A percentile compares a stretch with the other conserved stretches of the same genome.
phyloP scores from a whole-genome alignment of 2,888 invertebrate genomes.

The Drosophila birchii region DNA sequence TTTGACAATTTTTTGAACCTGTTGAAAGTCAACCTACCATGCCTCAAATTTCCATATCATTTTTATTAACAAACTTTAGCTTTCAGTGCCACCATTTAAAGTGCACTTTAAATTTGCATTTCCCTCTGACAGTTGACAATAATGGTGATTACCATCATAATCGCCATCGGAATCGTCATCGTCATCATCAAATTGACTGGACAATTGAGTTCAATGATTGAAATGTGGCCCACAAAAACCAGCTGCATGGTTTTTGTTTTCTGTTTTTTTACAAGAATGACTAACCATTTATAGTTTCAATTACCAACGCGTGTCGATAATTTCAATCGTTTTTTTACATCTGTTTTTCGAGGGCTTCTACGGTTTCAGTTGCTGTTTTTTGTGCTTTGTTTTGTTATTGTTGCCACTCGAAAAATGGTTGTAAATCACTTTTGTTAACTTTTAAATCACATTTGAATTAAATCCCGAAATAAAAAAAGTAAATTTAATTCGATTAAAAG shows the following conservation, averaged over 20 bases:
- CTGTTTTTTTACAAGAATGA: constrained; percentile 35
- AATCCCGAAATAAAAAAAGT: constrained; percentile 12
- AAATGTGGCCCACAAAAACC: constrained; percentile 32
- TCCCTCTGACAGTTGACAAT: constrained; percentile 2
- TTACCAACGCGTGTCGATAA: constrained; percentile 64
- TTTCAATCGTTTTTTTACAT: constrained; percentile 43
- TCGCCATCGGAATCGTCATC: constrained; percentile 6
- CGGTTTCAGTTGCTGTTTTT: constrained; percentile 15
- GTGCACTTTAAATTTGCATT: constrained; percentile 42
- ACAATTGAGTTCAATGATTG: constrained; percentile 55
- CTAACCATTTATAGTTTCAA: constrained; percentile 57
- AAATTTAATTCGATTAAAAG: constrained; percentile 34
- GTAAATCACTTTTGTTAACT: constrained; percentile 39
- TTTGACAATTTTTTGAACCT: constrained; percentile 3
- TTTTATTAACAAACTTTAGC: constrained; percentile 65
- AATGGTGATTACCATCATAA: constrained; percentile 18
- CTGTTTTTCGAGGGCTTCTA: constrained; percentile 19
- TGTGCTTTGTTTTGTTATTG: neutral
- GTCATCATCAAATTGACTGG: constrained; percentile 55
- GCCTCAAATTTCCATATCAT: constrained; percentile 25
- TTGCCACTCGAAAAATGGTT: constrained; percentile 26
- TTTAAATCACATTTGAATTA: constrained; percentile 42
- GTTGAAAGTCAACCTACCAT: constrained; percentile 37
- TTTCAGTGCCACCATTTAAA: constrained; percentile 62
- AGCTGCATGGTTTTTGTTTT: constrained; percentile 16